These are phyloP conservation scores for Bradypodion ventrale DNA, from an alignment of 2,797 vertebrate species.

Conservation along the genomic window DNA sequence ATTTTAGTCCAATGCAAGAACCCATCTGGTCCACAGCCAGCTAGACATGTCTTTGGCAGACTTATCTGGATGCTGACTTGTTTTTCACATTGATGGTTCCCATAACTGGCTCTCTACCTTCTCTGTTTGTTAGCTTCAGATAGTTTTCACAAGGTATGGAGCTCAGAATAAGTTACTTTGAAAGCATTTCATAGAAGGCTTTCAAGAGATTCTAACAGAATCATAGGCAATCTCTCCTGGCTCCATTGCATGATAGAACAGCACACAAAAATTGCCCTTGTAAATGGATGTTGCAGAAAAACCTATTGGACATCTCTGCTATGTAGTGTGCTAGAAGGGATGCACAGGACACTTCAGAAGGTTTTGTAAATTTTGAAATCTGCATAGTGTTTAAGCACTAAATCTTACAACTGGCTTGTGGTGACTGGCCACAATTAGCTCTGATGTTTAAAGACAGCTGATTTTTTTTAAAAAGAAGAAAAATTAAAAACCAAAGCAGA, in stretches of 20 bases:
- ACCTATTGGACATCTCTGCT: not conserved
- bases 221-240: not conserved
- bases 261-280: not conserved
- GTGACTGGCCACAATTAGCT: not conserved
- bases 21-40: constrained; percentile 2
- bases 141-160: constrained; percentile 3
- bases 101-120: not conserved
- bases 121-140: constrained; percentile 17
- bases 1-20: not conserved
- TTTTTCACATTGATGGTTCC: constrained; percentile 16
- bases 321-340: not conserved
- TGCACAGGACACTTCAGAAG: not conserved
- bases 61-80: constrained; percentile 24
- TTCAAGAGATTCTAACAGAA: not conserved
- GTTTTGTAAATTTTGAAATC: not conserved
- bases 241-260: not conserved
- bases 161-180: not conserved
- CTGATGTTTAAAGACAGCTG: not conserved
- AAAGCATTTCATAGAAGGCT: constrained; percentile 2
- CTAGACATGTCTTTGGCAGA: constrained; percentile 13
- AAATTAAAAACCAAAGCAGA: constrained; percentile 5
- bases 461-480: not conserved
- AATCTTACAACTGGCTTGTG: not conserved
- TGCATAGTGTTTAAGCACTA: not conserved
- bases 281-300: not conserved